Conservation (phyloP, 2,113 vertebrate species). For the Perca schrenkii region DNA sequence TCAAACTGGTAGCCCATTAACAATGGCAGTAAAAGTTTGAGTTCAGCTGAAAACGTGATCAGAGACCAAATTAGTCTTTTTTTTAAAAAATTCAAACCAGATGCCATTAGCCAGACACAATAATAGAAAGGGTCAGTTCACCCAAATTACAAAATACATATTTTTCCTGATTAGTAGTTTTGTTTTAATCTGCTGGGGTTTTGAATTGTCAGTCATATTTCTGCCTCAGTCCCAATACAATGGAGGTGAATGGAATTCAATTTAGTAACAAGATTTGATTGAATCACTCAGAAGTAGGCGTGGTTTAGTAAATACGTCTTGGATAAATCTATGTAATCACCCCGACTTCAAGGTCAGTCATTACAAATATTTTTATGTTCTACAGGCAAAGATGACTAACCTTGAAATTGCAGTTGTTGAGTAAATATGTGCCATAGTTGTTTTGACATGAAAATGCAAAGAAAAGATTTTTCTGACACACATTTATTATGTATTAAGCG, state of each 20-base stretch:
- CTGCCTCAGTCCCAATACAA: background rate
- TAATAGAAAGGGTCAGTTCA: constrained; percentile 8
- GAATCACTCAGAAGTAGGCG: background rate
- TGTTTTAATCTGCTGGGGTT: background rate
- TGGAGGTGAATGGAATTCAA: constrained; percentile 1
- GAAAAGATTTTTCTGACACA: background rate
- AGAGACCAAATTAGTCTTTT: background rate
- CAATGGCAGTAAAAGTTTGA: constrained; percentile 1
- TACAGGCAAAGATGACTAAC: background rate
- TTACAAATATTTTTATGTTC: background rate
- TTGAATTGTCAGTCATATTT: background rate
- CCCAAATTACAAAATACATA: background rate
- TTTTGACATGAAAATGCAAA: background rate
- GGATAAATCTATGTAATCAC: background rate
- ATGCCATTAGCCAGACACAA: background rate
- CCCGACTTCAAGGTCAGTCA: background rate
- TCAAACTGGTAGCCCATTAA: constrained; percentile 15
- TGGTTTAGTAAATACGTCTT: background rate
- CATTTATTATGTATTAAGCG: background rate
- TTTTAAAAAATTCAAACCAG: background rate
- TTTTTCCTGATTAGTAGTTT: background rate
- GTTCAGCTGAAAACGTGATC: constrained; percentile 15
- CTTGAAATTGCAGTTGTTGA: too few species aligned
- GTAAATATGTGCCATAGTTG: too few species aligned
- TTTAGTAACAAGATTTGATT: background rate